Base-by-base conservation (phyloP, 2,888 invertebrate species). In the Druceiella hillmani region DNA sequence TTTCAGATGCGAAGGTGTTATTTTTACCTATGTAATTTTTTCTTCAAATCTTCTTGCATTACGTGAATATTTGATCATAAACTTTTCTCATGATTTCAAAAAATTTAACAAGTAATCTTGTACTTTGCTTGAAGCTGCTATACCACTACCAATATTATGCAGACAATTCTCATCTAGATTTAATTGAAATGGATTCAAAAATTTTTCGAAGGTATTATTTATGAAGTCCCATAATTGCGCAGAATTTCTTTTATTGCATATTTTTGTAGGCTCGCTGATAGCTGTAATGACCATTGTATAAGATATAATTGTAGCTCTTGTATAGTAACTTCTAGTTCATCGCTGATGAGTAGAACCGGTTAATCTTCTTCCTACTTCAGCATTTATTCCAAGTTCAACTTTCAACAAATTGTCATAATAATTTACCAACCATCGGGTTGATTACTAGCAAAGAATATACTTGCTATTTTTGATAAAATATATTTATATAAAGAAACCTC, bases 341-440 rank as follows among this genome's bases (percentile, higher is more conserved):
- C 46, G 40, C 30, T 48, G 46, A 32, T 47, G 44, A 17, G 48
- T 46, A 6, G 43, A 46, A 35, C 56, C 56, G 24, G 53, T 52
- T 5, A 55, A 41, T 42, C 41, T 51, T 24, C 44, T 48, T 5
- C 46, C 55, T 35, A 56, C 55, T 41, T 59, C 56, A 29, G 54
- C 55, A 41, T 57, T 59, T 3, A 57, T 53, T 34, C 26, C 17
- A n/a, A n/a, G n/a, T n/a, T n/a, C n/a, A n/a, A n/a, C n/a, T n/a
- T n/a, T n/a, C n/a, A 43, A 10, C 26, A 51, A 45, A 38, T 53
- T 51, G 24, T 35, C 33, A 30, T 16, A 3, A 17, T 52, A 52
- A 36, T 38, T 46, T 4, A 45, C 36, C 3, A 27, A 17, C 44
- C 46, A 53, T 9, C 49, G 38, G 9, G n/a, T n/a, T n/a, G 48